Evolutionary conservation across 2,888 invertebrate genomes (phyloP).

Genomic region (Metellina segmentata): DNA sequence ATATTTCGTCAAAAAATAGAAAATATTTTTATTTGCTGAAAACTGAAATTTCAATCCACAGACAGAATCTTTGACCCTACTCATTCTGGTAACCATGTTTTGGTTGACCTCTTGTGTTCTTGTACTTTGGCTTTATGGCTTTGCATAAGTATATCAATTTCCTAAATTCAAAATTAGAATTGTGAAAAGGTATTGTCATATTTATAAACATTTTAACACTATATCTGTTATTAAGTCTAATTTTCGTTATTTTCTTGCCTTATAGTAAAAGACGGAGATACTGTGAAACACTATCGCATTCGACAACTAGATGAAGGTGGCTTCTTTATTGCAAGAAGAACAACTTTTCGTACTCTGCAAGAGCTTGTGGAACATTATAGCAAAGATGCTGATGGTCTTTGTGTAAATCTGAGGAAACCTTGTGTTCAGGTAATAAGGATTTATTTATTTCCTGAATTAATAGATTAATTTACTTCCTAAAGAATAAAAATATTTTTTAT

Average conservation of each 20-base stretch:
- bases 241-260: neutral
- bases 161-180: neutral
- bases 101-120: no score
- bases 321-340: conserved; percentile 98
- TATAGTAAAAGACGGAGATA: conserved; percentile 96
- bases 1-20: no score
- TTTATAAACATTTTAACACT: neutral
- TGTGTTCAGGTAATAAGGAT: conserved; percentile 85
- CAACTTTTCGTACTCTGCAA: conserved; percentile 97
- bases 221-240: neutral
- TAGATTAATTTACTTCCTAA: neutral
- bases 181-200: neutral
- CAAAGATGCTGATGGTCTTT: conserved; percentile 98
- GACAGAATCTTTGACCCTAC: no score
- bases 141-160: no score
- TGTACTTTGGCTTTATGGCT: no score
- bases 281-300: conserved; percentile 99
- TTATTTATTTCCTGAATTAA: neutral
- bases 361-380: conserved; percentile 99
- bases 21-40: no score
- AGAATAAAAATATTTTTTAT: no score
- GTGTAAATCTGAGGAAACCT: conserved; percentile 96
- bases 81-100: no score
- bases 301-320: conserved; percentile 98
- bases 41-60: no score